Percentiles rank a stretch among this genome's conserved stretches.
Evolutionary conservation across 2,888 invertebrate species (phyloP).

Genomic region (Ommatoiulus sabulosus): DNA sequence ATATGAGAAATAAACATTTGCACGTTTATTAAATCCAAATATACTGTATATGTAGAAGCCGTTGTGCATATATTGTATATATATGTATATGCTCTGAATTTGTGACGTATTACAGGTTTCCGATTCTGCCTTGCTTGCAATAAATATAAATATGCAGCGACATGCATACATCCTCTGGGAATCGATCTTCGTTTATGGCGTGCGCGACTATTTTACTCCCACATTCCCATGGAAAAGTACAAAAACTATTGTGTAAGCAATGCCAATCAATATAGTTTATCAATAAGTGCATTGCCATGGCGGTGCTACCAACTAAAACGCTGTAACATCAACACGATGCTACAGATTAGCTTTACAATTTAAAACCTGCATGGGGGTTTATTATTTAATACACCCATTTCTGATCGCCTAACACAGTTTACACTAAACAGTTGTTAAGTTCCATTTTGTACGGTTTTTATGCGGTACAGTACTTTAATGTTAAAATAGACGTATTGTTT

Average conservation of each 20-base stretch:
- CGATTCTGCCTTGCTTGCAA: constrained; percentile 9
- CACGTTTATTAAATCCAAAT: constrained; percentile 10
- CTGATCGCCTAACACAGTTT: no score
- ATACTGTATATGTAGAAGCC: background rate
- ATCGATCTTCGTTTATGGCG: background rate
- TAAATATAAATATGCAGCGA: background rate
- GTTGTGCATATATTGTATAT: no score
- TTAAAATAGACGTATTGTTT: no score
- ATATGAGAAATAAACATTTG: background rate
- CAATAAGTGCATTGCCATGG: background rate
- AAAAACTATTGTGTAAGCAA: background rate
- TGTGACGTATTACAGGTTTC: background rate
- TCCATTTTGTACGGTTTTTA: no score
- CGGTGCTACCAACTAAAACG: background rate
- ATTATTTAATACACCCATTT: no score
- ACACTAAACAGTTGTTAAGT: no score
- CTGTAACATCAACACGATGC: background rate
- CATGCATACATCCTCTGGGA: background rate
- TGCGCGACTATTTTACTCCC: background rate
- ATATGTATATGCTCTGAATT: background rate
- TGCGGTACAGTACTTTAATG: no score
- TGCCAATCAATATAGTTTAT: background rate
- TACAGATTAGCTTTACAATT: no score
- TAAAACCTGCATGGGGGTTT: no score
- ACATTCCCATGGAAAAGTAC: background rate